Percentiles rank a stretch among this genome's conserved stretches.
These are phyloP conservation scores for Lacerta viridis DNA, from an alignment of 2,797 vertebrate genomes.

Conservation along the genomic window DNA sequence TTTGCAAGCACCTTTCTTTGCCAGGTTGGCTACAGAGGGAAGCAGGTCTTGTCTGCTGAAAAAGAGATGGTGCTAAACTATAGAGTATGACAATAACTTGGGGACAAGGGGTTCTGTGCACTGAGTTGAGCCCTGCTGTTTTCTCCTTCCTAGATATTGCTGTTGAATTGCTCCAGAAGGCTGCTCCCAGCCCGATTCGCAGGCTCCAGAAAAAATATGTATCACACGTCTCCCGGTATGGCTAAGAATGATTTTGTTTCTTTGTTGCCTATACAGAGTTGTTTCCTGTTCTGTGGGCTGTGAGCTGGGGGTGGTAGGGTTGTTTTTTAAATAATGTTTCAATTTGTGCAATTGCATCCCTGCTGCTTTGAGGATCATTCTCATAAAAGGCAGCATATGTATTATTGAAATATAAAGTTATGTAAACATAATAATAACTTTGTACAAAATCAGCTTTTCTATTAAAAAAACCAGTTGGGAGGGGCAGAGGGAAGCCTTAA, in stretches of 20 bases:
- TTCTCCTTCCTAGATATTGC: slow-evolving; percentile 89
- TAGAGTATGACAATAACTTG: not conserved
- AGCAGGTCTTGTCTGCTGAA: not conserved
- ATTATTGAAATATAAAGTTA: not conserved
- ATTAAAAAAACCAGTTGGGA: not conserved
- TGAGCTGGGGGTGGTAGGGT: not conserved
- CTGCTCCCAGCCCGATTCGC: slow-evolving; percentile 95
- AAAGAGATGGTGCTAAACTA: not conserved
- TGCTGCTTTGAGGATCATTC: not conserved
- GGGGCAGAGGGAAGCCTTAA: not conserved
- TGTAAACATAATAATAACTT: not conserved
- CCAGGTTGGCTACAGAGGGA: not conserved
- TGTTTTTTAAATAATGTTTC: not conserved
- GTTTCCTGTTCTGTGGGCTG: not conserved
- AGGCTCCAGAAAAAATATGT: slow-evolving; percentile 98
- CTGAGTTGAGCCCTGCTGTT: not conserved
- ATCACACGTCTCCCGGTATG: slow-evolving; percentile 93
- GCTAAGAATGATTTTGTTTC: not conserved
- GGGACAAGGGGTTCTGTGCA: not conserved
- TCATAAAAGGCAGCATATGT: not conserved
- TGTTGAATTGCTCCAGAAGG: slow-evolving; percentile 96
- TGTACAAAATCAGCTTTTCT: not conserved
- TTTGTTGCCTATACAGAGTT: not conserved
- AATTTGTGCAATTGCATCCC: not conserved
- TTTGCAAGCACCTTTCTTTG: not conserved